Evolutionary conservation across 2,797 vertebrate species (phyloP).

Genomic region (Sebastes itinus): DNA sequence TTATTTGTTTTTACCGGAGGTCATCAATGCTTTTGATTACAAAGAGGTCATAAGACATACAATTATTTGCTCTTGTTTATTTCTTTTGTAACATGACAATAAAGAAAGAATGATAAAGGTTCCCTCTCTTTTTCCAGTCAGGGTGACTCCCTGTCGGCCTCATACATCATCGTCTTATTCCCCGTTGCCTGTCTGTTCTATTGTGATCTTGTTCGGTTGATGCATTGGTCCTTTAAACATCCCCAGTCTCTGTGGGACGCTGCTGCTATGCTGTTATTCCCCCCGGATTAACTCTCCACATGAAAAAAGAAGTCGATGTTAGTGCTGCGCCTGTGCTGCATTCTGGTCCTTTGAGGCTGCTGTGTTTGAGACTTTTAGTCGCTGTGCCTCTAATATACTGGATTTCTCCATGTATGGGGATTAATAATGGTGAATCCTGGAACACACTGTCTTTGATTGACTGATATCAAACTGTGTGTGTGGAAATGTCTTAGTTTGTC

Average conservation of each 20-base stretch:
- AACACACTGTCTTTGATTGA: not conserved
- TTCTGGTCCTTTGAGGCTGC: not conserved
- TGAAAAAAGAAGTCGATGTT: not conserved
- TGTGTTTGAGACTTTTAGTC: not conserved
- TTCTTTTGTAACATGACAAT: not conserved
- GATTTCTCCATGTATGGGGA: not conserved
- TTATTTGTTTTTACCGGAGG: not conserved
- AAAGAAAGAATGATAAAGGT: not conserved
- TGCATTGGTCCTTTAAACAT: constrained; percentile 52
- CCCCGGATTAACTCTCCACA: not conserved
- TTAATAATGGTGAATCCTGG: not conserved
- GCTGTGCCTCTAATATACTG: not conserved
- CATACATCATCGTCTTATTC: constrained; percentile 32
- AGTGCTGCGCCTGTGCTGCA: not conserved
- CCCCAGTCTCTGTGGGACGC: constrained; percentile 13
- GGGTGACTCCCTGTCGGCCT: constrained; percentile 3
- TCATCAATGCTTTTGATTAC: not conserved
- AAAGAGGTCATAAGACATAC: not conserved
- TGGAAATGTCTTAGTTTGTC: not conserved
- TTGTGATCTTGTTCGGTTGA: constrained; percentile 49
- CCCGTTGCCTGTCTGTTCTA: constrained; percentile 11
- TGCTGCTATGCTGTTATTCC: constrained; percentile 22
- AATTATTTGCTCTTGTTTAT: not conserved
- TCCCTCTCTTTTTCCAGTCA: not conserved
- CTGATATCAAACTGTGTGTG: not conserved